A percentile compares a stretch with the other conserved stretches of the same genome.
Conservation (phyloP, 2,888 invertebrate species). For the Drosophila eohydei region DNA sequence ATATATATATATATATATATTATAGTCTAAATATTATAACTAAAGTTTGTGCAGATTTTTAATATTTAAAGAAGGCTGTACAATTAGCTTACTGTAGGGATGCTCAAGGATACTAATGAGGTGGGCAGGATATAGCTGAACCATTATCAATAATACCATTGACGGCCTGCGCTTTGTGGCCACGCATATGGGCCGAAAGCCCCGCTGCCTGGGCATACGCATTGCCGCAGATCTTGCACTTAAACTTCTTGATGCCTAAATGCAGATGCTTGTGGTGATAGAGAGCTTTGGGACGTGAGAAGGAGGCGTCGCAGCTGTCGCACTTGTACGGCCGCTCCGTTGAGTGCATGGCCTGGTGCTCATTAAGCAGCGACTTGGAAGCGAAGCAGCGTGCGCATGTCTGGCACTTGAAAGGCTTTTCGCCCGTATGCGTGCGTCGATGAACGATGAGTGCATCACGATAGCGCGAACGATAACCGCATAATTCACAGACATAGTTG, state of each 20-base stretch:
- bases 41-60: neutral
- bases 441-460: constrained; percentile 75
- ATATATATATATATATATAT: neutral
- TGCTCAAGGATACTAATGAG: constrained; percentile 6
- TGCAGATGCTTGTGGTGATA: constrained; percentile 81
- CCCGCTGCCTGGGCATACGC: constrained; percentile 82
- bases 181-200: constrained; percentile 82
- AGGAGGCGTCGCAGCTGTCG: constrained; percentile 71
- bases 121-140: neutral
- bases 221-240: constrained; percentile 80
- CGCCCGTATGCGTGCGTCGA: constrained; percentile 78
- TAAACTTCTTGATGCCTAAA: constrained; percentile 78
- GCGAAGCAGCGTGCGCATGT: constrained; percentile 75
- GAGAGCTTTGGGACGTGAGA: constrained; percentile 77
- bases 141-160: constrained; percentile 21
- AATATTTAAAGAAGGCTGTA: neutral
- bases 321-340: constrained; percentile 75
- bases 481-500: constrained; percentile 78
- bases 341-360: constrained; percentile 80
- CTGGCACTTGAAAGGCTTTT: constrained; percentile 76
- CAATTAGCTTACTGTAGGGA: neutral
- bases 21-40: neutral
- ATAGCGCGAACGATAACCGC: constrained; percentile 76
- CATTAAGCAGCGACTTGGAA: constrained; percentile 72
- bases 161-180: constrained; percentile 59